Evolutionary conservation across 2,113 vertebrate genomes (phyloP).

Genomic region (Clarias batrachus): DNA sequence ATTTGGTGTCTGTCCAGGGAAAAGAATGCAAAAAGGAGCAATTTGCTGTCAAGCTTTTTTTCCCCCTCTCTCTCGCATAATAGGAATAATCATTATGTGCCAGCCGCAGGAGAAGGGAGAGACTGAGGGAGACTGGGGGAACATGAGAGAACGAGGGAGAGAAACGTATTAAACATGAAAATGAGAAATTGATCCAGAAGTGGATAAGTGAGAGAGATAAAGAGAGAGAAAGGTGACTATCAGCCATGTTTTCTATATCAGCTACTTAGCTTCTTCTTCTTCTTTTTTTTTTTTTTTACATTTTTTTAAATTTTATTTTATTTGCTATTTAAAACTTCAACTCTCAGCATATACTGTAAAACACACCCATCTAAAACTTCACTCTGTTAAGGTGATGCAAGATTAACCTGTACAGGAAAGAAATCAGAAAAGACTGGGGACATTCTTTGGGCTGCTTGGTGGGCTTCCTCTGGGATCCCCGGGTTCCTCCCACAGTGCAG

Average conservation of each 20-base stretch:
- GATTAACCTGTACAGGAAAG: constrained; percentile 30
- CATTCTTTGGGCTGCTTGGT: not conserved
- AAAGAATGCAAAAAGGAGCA: constrained; percentile 49
- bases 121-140: not conserved
- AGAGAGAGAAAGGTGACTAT: constrained; percentile 27
- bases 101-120: constrained; percentile 34
- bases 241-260: constrained; percentile 39
- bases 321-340: constrained; percentile 38
- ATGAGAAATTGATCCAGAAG: constrained; percentile 31
- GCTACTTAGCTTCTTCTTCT: constrained; percentile 8
- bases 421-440: not conserved
- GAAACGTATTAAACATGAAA: constrained; percentile 32
- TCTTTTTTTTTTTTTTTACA: not conserved
- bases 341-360: not conserved
- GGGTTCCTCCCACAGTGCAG: too few species aligned
- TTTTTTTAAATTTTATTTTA: not conserved
- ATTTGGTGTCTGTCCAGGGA: constrained; percentile 51
- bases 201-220: not conserved
- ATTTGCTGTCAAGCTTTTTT: constrained; percentile 47
- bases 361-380: not conserved
- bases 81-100: constrained; percentile 45
- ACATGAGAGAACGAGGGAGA: constrained; percentile 5
- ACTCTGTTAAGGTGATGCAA: not conserved
- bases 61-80: constrained; percentile 3
- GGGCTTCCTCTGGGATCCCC: too few species aligned